Evolutionary conservation across 1,140 invertebrate species (phyloP), one percentile per base, ranked within the genome.

Genomic region (Megalopta genalis): DNA sequence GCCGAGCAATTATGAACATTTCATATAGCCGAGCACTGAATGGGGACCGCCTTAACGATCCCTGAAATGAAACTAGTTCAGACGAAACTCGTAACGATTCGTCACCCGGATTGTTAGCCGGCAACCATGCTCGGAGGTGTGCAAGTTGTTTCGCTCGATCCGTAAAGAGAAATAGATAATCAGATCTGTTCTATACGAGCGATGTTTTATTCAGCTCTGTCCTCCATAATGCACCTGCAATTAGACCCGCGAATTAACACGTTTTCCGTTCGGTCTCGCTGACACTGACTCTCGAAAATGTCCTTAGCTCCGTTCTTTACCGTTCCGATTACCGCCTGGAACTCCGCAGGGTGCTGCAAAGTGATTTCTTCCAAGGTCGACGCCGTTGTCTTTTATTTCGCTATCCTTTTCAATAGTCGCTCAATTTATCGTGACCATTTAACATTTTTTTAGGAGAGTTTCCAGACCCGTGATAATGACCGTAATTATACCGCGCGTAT

Each of bases 1-100:
- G 12, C 23, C 63, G 23, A 23, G 0, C 21, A 54, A 57, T 54
- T 72, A 57, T 78, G 63, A 64, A 54, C 76, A 32, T 72, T 65
- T 72, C 42, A 72, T 64, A 65, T 57, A 42, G 23, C 68, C 42
- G 54, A 72, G 60, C 68, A 12, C 76, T 64, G 8, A 3, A 3
- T 14, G 32, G 4, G 39, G 14, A 18, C 32, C 54, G 37, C 64
- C 21, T 46, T 57, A 68, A 46, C 6, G 59, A 62, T 39, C 12
- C 39, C n/a, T 42, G 63, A 66, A 66, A 77, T 62, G 37, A 27
- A 27, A 25, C 27, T 49, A 16, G 54, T 25, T 37, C 16, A 39
- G 2, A 64, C 46, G 27, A n/a, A 14, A 32, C 52, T 54, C 64
- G 10, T 66, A 66, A 69, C 16, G 49, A 69, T 37, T 62, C 74